A percentile compares a stretch with the other conserved stretches of the same genome.
Evolutionary conservation across 2,113 vertebrate genomes (phyloP).

Genomic region (Thunnus thynnus): DNA sequence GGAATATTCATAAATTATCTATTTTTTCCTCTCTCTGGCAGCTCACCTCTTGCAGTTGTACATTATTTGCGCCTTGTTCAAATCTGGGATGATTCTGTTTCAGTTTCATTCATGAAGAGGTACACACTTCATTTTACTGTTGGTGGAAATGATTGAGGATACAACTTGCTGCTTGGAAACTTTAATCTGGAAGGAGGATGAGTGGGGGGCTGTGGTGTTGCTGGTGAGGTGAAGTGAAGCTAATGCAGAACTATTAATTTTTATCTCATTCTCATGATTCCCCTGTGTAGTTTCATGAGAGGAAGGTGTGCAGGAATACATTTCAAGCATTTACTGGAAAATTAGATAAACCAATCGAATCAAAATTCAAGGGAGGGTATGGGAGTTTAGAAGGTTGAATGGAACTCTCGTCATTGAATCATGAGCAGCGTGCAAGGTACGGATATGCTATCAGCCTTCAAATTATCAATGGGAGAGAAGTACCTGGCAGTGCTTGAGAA

Average conservation of each 20-base stretch:
- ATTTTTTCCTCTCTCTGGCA: slow-evolving; percentile 13
- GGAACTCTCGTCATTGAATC: slow-evolving; percentile 66
- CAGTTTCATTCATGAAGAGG: slow-evolving; percentile 44
- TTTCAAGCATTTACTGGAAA: slow-evolving; percentile 84
- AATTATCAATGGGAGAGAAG: slow-evolving; percentile 76
- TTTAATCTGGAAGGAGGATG: slow-evolving; percentile 53
- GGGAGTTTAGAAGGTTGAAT: slow-evolving; percentile 71
- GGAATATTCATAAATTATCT: slow-evolving; percentile 36
- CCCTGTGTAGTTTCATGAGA: slow-evolving; percentile 68
- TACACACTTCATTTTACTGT: slow-evolving; percentile 47
- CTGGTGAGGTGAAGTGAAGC: slow-evolving; percentile 59
- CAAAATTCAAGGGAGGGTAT: slow-evolving; percentile 72
- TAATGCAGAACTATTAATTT: slow-evolving; percentile 78
- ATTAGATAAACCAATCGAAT: slow-evolving; percentile 84
- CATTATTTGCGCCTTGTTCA: slow-evolving; percentile 47
- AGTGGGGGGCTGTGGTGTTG: slow-evolving; percentile 24
- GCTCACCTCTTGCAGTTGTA: background rate
- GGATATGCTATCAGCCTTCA: slow-evolving; percentile 74
- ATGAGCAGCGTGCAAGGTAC: slow-evolving; percentile 57
- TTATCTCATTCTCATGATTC: slow-evolving; percentile 69
- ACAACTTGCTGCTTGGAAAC: slow-evolving; percentile 55
- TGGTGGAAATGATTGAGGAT: slow-evolving; percentile 45
- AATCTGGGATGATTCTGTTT: slow-evolving; percentile 41
- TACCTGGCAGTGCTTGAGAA: slow-evolving; percentile 68
- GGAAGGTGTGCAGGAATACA: slow-evolving; percentile 81